These are phyloP conservation scores for Macaca mulatta DNA, from an alignment of 2,113 vertebrate species.

Conservation along the genomic window DNA sequence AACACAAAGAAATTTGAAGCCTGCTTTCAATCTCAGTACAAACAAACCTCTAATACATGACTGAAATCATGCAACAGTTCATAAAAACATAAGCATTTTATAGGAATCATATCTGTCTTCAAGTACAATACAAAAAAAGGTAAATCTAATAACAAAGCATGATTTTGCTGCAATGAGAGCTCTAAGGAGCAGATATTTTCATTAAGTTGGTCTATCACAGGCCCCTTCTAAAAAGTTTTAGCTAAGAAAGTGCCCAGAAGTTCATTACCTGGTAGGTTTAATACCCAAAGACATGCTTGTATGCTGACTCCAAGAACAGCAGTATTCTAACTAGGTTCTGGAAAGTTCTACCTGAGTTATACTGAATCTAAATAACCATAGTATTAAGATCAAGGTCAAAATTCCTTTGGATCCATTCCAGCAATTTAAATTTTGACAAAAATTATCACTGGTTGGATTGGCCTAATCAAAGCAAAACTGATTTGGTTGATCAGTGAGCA, in stretches of 20 bases:
- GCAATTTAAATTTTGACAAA: background rate
- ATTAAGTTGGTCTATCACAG: background rate
- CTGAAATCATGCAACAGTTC: background rate
- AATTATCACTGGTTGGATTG: background rate
- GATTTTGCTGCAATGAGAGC: background rate
- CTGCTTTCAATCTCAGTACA: background rate
- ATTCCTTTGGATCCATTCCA: background rate
- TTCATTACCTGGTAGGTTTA: background rate
- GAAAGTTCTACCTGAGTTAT: background rate
- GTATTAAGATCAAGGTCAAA: background rate
- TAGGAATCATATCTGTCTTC: background rate
- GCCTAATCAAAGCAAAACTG: conserved; percentile 31
- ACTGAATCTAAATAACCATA: background rate
- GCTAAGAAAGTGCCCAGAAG: background rate
- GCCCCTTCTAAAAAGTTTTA: background rate
- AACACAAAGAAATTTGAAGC: background rate
- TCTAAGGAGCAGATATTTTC: background rate
- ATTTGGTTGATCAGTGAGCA: background rate
- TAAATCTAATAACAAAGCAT: background rate
- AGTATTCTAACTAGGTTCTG: background rate
- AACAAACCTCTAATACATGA: background rate
- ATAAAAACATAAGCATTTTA: background rate
- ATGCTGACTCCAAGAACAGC: background rate
- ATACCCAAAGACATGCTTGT: background rate
- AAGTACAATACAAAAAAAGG: background rate